phyloP scores from a whole-genome alignment of 1,140 invertebrate species.

The Eurosta solidaginis region DNA sequence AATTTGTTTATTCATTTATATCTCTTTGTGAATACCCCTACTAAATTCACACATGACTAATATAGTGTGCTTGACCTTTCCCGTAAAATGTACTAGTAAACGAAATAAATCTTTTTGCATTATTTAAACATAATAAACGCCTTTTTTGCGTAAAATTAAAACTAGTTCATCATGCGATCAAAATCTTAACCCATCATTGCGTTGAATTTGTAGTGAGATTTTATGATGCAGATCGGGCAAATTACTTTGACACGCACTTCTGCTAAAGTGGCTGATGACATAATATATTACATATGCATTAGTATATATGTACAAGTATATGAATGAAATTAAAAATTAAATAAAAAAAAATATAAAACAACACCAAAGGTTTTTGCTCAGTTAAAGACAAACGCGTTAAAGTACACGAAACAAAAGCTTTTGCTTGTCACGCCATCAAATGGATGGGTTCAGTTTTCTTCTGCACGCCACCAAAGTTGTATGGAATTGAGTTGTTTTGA shows the following conservation, averaged over 20 bases:
- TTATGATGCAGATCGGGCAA: not conserved
- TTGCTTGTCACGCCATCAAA: not conserved
- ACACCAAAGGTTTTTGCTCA: not conserved
- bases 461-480: not conserved
- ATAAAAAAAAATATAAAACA: not conserved
- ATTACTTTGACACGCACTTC: not conserved
- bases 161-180: not conserved
- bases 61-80: not conserved
- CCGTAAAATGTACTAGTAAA: not conserved
- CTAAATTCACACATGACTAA: too few relatives aligned
- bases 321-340: too few relatives aligned
- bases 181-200: not conserved
- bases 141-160: constrained; percentile 21
- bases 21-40: too few relatives aligned
- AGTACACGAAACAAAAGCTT: not conserved
- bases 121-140: not conserved
- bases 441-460: constrained; percentile 5
- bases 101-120: not conserved
- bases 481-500: not conserved
- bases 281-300: not conserved
- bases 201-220: not conserved
- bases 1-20: too few relatives aligned
- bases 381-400: not conserved
- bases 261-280: not conserved
- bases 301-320: not conserved